These are phyloP conservation scores for Pterocles gutturalis DNA, from an alignment of 2,113 vertebrate species.

Conservation along the genomic window DNA sequence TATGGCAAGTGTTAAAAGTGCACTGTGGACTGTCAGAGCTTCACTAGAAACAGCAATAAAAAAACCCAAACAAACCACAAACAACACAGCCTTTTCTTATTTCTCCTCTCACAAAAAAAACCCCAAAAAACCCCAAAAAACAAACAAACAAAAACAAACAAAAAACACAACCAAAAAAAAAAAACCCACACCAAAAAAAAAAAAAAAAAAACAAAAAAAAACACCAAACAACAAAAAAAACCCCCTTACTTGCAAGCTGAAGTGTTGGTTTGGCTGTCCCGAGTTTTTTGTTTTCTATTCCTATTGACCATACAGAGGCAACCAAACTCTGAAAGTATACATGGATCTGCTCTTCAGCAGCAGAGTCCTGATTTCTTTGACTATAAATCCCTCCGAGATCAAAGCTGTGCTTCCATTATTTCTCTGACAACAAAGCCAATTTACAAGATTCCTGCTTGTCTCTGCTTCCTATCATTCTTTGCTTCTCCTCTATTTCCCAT, in stretches of 20 bases:
- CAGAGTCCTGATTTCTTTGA: background rate
- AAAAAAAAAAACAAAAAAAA: too few relatives aligned
- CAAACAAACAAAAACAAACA: too few relatives aligned
- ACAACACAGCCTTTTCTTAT: background rate
- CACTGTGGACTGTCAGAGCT: background rate
- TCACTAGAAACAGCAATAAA: background rate
- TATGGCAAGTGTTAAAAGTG: background rate
- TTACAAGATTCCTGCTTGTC: background rate
- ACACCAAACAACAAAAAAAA: too few relatives aligned
- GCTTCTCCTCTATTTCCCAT: background rate
- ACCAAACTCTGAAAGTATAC: background rate
- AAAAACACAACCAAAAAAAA: too few relatives aligned
- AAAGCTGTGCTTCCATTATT: background rate
- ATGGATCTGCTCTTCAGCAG: background rate
- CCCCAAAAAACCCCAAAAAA: too few relatives aligned
- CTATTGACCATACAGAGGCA: background rate
- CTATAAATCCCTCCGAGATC: background rate
- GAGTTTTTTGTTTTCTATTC: background rate
- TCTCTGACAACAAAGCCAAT: background rate
- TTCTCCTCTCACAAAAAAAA: background rate
- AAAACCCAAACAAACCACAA: background rate
- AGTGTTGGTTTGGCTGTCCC: background rate
- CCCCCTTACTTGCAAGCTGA: background rate
- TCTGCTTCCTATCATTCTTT: background rate
- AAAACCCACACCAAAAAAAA: too few relatives aligned